Evolutionary conservation across 2,797 vertebrate genomes (phyloP), one percentile per base, ranked within the genome.

Genomic region (Darevskia nairensis): DNA sequence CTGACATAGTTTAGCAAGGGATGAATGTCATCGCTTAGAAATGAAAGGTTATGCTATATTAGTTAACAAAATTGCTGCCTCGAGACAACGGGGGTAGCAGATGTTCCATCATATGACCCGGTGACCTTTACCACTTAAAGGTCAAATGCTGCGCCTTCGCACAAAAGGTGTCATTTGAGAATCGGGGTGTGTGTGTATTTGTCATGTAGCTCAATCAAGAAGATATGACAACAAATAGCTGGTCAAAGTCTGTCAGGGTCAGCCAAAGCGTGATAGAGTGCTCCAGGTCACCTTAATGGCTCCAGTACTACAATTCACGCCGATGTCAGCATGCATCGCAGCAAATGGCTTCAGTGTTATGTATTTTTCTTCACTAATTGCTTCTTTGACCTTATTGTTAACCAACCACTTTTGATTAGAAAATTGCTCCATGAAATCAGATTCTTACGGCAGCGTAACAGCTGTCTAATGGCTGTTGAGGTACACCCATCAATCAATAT

Each of bases 181-280:
- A 0, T 90, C 90, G 88, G 81, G 88, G 81, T 93, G 91, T 93
- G 89, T 92, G 89, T 94, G 64, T 93, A 94, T 94, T 95, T 96
- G 92, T 94, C 93, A 95, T 92, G 91, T 92, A 94, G 91, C 92
- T 95, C 95, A 94, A 81, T 89, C 88, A 92, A 89, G 87, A 93
- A 95, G 93, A 95, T 94, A 95, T 94, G 94, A 94, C 92, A 95
- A 95, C 90, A 94, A 95, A 94, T 95, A 95, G 91, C 91, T 94
- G 91, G 91, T 93, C 93, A 91, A 93, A 92, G 92, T 89, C 91
- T 93, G 89, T 90, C 91, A 94, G 96, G 95, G 94, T 95, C 95
- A 95, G 85, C 80, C 91, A 82, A 90, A 94, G 91, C 89, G 89
- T 93, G 94, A 94, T 92, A 91, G 90, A 94, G 77, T 92, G 89